Conservation (phyloP, 2,797 vertebrate genomes). For the Clarias platycephalus region DNA sequence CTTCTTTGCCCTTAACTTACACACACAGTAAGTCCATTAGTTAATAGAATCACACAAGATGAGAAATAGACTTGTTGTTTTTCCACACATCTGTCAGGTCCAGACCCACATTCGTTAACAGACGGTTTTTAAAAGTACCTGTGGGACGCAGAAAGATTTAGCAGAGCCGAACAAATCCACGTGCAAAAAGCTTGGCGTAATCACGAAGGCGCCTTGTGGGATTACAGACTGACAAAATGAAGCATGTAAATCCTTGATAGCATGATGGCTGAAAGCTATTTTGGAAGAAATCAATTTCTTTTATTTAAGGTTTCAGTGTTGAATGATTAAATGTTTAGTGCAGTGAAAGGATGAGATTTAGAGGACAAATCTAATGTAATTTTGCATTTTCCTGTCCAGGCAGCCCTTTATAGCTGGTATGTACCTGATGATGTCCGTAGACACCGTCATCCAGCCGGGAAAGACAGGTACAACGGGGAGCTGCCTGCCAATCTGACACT, state of each 20-base stretch:
- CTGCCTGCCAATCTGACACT: not conserved
- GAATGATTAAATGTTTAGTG: not conserved
- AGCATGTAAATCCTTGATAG: slow-evolving; percentile 1
- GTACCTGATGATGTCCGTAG: slow-evolving; percentile 92
- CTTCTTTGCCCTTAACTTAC: not conserved
- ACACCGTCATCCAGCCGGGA: slow-evolving; percentile 88
- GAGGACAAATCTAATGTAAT: slow-evolving; percentile 21
- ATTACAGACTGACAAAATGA: slow-evolving; percentile 7
- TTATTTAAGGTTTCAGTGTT: not conserved
- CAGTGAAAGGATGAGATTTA: slow-evolving; percentile 3
- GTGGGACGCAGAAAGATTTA: slow-evolving; percentile 14
- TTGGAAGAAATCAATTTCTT: not conserved
- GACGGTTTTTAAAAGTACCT: slow-evolving; percentile 13
- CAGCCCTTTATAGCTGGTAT: slow-evolving; percentile 96
- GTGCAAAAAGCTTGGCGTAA: slow-evolving; percentile 1
- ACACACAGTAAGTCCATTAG: not conserved
- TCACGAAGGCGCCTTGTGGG: not conserved
- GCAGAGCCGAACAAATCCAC: slow-evolving; percentile 27
- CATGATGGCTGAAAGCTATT: not conserved
- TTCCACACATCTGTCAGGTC: slow-evolving; percentile 6
- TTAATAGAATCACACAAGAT: not conserved
- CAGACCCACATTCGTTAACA: slow-evolving; percentile 9
- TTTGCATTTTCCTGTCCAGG: slow-evolving; percentile 66
- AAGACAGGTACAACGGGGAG: slow-evolving; percentile 78
- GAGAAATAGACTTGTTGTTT: not conserved